Evolutionary conservation across 1,140 invertebrate species (phyloP).

Genomic region (Pseudomyrmex pallidus): DNA sequence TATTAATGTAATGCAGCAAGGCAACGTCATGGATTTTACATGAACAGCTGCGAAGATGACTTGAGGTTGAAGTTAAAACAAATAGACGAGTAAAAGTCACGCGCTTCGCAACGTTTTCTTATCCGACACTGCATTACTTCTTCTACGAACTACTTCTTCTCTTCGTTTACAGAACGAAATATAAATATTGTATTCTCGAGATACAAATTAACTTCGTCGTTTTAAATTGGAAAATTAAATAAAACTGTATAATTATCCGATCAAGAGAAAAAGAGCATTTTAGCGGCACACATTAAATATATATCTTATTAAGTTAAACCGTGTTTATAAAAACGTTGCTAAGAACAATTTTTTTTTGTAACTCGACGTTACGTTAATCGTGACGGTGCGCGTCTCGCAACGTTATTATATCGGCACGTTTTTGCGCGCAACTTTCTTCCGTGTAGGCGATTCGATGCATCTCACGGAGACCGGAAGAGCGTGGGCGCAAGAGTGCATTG

Average conservation of each 20-base stretch:
- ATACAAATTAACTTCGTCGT: neutral
- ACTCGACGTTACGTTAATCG: neutral
- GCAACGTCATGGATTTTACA: conserved; percentile 45
- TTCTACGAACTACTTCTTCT: neutral
- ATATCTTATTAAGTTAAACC: too few relatives aligned
- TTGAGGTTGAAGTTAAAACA: conserved; percentile 13
- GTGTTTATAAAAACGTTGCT: too few relatives aligned
- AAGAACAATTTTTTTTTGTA: too few relatives aligned
- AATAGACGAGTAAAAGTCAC: neutral
- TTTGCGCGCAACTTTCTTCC: conserved; percentile 28
- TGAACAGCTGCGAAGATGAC: conserved; percentile 26
- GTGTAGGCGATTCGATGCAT: conserved; percentile 62
- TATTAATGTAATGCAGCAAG: conserved; percentile 40
- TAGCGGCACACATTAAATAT: too few relatives aligned
- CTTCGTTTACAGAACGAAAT: conserved; percentile 8
- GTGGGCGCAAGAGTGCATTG: conserved; percentile 66
- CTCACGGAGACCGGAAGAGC: conserved; percentile 70
- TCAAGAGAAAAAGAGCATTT: too few relatives aligned
- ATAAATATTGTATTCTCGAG: neutral
- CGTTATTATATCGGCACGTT: conserved; percentile 18
- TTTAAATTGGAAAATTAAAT: too few relatives aligned
- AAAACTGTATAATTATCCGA: too few relatives aligned
- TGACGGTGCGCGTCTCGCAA: conserved; percentile 1
- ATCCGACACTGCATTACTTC: neutral
- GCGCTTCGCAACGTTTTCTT: conserved; percentile 4